Evolutionary conservation across 64 coral and sea anemone genomes (phyloP), one percentile per base, ranked within the genome.

Genomic region (Catalaphyllia jardinei): DNA sequence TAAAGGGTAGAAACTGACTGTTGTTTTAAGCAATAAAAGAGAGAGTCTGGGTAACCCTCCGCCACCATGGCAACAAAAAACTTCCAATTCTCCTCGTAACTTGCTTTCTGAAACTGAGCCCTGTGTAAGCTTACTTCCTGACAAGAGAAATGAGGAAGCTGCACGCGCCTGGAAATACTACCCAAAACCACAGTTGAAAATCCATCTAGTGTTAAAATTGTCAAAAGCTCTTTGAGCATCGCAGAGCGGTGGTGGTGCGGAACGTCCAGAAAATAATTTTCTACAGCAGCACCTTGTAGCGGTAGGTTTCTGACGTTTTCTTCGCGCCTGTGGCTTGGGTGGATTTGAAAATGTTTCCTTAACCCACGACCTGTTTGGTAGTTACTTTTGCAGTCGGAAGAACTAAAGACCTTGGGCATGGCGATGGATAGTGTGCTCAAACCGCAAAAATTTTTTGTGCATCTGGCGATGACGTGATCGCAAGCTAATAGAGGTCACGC

Each of bases 261-360:
- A n/a, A 87, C 71, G 62, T 87, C 73, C 16, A 87, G 67, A 69
- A 87, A 87, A 67, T 87, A 31, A 10, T 87, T 57, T 59, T 55
- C 69, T 87, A 49, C 69, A 78, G 42, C 76, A 27, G 50, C 76
- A 39, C 4, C 31, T 50, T 46, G 17, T 17, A 42, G 74, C 17
- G 76, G 20, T 42, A 17, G 46, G 18, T 42, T 78, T n/a, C 22
- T 42, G 2, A 74, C 7, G 29, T 78, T 78, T 78, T 78, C 76
- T 27, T 78, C 24, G 46, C 50, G 76, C 50, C 12, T 78, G 76
- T 78, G 76, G 46, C 76, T 55, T 55, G 76, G 76, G 50, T 54
- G 24, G 19, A 8, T 78, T 55, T 78, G 18, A n/a, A 78, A 55
- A 54, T 55, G 46, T 78, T 78, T 78, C 14, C 3, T 57, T 55